Conservation (phyloP, 1,140 invertebrate genomes). For the Acromyrmex echinatior region DNA sequence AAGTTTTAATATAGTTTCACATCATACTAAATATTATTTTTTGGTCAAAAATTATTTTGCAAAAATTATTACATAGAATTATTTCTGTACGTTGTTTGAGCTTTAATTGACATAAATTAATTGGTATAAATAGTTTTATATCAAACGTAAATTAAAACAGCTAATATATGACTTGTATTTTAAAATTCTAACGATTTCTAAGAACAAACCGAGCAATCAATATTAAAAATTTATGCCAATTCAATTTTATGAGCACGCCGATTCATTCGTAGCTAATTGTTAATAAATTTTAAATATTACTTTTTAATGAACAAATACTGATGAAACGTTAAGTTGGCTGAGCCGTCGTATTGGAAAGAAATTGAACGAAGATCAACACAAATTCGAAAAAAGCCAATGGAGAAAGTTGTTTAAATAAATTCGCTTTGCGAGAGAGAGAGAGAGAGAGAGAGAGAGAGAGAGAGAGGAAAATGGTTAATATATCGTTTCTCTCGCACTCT, state of each 20-base stretch:
- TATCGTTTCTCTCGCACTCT: constrained; percentile 34
- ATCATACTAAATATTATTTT: too few relatives aligned
- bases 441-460: too few relatives aligned
- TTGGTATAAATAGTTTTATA: too few relatives aligned
- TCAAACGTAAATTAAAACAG: background rate
- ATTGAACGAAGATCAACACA: background rate
- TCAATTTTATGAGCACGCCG: background rate
- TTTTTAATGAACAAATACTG: background rate
- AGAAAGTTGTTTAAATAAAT: constrained; percentile 67
- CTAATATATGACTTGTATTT: background rate
- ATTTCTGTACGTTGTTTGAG: background rate
- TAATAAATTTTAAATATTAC: constrained; percentile 28
- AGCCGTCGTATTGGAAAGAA: background rate
- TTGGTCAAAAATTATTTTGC: too few relatives aligned
- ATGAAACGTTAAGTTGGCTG: background rate
- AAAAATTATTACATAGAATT: constrained; percentile 2
- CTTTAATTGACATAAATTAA: background rate
- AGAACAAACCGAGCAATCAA: background rate
- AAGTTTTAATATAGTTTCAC: background rate
- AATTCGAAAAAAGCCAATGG: constrained; percentile 8
- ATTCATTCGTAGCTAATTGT: background rate
- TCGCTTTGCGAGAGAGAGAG: background rate
- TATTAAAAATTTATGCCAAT: background rate
- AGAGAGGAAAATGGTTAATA: constrained; percentile 12
- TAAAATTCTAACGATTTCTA: background rate